Evolutionary conservation across 2,113 vertebrate species (phyloP), one percentile per base, ranked within the genome.

Genomic region (Spilogale gracilis): DNA sequence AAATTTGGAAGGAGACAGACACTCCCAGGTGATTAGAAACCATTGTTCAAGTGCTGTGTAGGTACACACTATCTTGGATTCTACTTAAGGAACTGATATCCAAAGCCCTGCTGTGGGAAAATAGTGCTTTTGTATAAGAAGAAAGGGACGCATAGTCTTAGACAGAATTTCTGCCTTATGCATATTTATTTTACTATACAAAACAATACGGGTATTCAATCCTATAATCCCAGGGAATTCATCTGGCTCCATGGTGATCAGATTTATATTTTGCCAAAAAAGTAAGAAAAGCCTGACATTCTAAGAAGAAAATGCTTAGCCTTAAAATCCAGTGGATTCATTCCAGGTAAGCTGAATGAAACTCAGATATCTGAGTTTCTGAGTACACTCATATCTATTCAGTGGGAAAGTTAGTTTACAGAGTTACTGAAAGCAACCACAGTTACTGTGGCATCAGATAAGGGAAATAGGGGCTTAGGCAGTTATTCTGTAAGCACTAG

Each of bases 191-290:
- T 89, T 65, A 48, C 25, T 65, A 79, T 6, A 54, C 32, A 74
- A 63, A 86, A 89, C 13, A 65, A 20, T 54, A 58, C 3, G 30
- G 85, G 6, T 58, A 61, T 83, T 74, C 69, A 50, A 65, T 83
- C 16, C 67, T 52, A 12, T 71, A 88, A 84, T 86, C 80, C 69
- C 14, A 78, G 74, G 76, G 43, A 96, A 78, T 88, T 78, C 71
- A 32, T 65, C 52, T 63, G 25, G 18, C 25, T 94, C 73, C 54
- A 32, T 74, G 54, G 76, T 89, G 52, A 74, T 81, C 80, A 95
- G 91, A 91, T 78, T 91, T 78, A 50, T 93, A 10, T 88, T 91
- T 94, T 93, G 38, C n/a, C 54, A 52, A 94, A 79, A 94, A 89
- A 61, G 38, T 86, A 69, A 32, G 54, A 43, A 89, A 87, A 65